Percentiles rank a stretch among this genome's conserved stretches.
phyloP scores from a whole-genome alignment of 2,113 vertebrate genomes.

The Nanorana parkeri region DNA sequence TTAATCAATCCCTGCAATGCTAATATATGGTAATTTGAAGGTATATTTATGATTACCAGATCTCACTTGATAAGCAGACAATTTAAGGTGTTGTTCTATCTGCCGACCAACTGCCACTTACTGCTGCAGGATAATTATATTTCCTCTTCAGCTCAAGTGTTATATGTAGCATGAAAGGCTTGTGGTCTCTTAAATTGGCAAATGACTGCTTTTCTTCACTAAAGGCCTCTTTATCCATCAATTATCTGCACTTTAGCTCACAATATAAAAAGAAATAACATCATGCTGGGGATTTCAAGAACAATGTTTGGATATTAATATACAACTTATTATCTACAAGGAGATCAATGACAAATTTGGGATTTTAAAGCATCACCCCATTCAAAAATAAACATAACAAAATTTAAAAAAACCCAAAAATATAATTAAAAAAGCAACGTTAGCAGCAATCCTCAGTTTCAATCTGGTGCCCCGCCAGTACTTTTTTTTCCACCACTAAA shows the following conservation, averaged over 20 bases:
- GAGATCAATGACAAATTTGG: too few relatives aligned
- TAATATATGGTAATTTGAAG: conserved; percentile 10
- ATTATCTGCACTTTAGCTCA: background rate
- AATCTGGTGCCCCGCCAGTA: too few relatives aligned
- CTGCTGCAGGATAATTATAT: conserved; percentile 3
- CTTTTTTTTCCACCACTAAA: too few relatives aligned
- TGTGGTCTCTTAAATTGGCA: background rate
- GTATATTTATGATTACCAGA: conserved; percentile 22
- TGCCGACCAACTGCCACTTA: background rate
- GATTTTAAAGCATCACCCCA: too few relatives aligned
- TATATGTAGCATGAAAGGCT: background rate
- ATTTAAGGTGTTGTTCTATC: conserved; percentile 15
- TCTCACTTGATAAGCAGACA: conserved; percentile 10
- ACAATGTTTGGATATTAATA: background rate
- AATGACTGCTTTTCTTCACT: background rate
- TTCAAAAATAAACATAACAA: too few relatives aligned
- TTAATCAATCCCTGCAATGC: conserved; percentile 4
- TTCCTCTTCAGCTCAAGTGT: conserved; percentile 17
- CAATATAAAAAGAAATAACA: background rate
- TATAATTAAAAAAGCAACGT: too few relatives aligned
- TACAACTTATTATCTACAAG: background rate
- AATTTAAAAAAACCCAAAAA: too few relatives aligned
- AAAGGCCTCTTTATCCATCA: background rate
- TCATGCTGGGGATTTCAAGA: background rate
- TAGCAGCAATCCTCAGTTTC: too few relatives aligned